Conservation (phyloP, 2,888 invertebrate genomes). For the Eurois occulta region DNA sequence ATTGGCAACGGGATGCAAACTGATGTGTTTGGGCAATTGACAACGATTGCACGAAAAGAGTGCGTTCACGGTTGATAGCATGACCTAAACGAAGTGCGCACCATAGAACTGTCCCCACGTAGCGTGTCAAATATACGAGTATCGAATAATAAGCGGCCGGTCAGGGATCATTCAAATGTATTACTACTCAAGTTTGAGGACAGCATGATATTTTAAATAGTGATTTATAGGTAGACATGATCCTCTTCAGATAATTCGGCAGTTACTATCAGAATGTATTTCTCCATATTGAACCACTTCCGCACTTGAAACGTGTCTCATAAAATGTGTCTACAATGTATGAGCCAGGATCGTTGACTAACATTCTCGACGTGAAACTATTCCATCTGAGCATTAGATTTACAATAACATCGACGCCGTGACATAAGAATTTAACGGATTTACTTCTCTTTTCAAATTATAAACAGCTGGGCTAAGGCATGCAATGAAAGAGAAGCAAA, state of each 20-base stretch:
- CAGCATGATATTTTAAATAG: not conserved
- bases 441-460: slow-evolving; percentile 8
- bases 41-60: too few species aligned
- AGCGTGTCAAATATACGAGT: not conserved
- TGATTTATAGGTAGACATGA: not conserved
- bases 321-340: not conserved
- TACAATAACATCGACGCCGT: slow-evolving; percentile 16
- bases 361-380: slow-evolving; percentile 6
- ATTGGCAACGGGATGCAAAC: too few species aligned
- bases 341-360: not conserved
- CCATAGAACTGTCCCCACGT: not conserved
- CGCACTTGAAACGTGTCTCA: not conserved
- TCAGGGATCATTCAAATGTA: not conserved
- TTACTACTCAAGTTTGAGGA: not conserved
- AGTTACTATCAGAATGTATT: not conserved
- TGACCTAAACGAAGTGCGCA: not conserved
- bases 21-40: too few species aligned
- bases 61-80: not conserved
- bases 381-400: slow-evolving; percentile 4
- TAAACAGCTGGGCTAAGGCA: slow-evolving; percentile 7
- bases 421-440: not conserved
- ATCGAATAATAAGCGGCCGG: slow-evolving; percentile 21
- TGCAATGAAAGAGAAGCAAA: slow-evolving; percentile 5
- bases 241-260: not conserved
- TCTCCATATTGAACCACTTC: not conserved